Conservation (phyloP, 2,797 vertebrate genomes). For the Sebastes variabilis region DNA sequence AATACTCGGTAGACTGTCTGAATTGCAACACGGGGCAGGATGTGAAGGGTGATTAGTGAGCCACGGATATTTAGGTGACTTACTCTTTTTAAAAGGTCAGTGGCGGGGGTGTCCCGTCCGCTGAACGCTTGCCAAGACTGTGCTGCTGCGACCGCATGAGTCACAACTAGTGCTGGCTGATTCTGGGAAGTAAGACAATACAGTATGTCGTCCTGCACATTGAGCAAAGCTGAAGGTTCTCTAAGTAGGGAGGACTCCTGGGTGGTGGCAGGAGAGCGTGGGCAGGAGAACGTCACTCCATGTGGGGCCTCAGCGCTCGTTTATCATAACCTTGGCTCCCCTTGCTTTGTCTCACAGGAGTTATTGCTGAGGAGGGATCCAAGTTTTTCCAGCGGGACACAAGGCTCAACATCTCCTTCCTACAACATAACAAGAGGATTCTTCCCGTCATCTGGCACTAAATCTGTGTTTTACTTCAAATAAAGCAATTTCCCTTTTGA, state of each 20-base stretch:
- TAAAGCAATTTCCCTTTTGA: constrained; percentile 23
- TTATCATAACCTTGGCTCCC: constrained; percentile 43
- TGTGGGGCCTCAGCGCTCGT: constrained; percentile 31
- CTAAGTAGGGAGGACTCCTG: constrained; percentile 11
- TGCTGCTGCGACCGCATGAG: constrained; percentile 53
- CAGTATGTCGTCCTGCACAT: constrained; percentile 23
- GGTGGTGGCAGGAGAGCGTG: constrained; percentile 25
- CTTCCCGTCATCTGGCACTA: constrained; percentile 20
- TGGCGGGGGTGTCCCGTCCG: constrained; percentile 44
- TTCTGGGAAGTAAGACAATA: constrained; percentile 79
- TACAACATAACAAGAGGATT: constrained; percentile 14
- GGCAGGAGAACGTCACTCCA: constrained; percentile 18
- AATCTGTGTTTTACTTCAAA: constrained; percentile 40
- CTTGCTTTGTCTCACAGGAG: constrained; percentile 8
- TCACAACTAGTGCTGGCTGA: constrained; percentile 52
- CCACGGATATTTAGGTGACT: constrained; percentile 55
- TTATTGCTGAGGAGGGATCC: constrained; percentile 26
- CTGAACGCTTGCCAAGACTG: constrained; percentile 46
- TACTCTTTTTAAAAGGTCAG: constrained; percentile 65
- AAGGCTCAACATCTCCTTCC: constrained; percentile 1
- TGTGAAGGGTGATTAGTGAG: constrained; percentile 50
- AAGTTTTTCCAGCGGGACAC: constrained; percentile 17
- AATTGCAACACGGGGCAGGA: constrained; percentile 29
- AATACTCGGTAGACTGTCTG: constrained; percentile 12
- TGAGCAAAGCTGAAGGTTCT: background rate